These are phyloP conservation scores for Protonibea diacanthus DNA, from an alignment of 2,797 vertebrate genomes.

Conservation along the genomic window DNA sequence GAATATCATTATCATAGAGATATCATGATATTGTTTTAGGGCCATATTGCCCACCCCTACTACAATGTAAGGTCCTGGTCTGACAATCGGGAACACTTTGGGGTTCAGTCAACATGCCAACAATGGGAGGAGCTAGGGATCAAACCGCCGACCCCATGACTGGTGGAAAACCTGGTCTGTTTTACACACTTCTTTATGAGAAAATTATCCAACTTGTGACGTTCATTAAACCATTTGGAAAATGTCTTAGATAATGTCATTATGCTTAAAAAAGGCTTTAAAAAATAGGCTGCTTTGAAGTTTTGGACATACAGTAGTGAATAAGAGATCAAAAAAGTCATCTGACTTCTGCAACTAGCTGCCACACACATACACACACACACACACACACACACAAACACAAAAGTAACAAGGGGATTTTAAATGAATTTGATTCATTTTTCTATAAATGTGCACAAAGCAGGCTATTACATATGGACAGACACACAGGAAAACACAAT, in stretches of 20 bases:
- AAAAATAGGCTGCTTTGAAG: neutral
- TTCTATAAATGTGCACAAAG: neutral
- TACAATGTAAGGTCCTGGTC: neutral
- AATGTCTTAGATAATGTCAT: constrained; percentile 78
- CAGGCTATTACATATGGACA: neutral
- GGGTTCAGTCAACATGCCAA: neutral
- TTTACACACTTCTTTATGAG: neutral
- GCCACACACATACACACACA: neutral
- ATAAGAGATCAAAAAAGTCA: too few species aligned
- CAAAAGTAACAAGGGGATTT: neutral
- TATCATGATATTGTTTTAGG: too few species aligned
- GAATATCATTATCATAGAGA: too few species aligned
- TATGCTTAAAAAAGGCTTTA: neutral
- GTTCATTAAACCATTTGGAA: too few species aligned
- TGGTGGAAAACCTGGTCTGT: neutral
- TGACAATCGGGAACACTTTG: neutral
- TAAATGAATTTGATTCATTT: neutral
- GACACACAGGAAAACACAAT: neutral
- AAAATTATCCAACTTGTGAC: neutral
- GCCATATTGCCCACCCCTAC: too few species aligned
- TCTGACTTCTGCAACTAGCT: too few species aligned
- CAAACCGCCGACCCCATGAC: neutral
- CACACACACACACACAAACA: neutral
- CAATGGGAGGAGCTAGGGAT: neutral
- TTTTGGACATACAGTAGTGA: too few species aligned